Evolutionary conservation across 2,888 invertebrate species (phyloP).

Genomic region (Apomyelois bistriatella): DNA sequence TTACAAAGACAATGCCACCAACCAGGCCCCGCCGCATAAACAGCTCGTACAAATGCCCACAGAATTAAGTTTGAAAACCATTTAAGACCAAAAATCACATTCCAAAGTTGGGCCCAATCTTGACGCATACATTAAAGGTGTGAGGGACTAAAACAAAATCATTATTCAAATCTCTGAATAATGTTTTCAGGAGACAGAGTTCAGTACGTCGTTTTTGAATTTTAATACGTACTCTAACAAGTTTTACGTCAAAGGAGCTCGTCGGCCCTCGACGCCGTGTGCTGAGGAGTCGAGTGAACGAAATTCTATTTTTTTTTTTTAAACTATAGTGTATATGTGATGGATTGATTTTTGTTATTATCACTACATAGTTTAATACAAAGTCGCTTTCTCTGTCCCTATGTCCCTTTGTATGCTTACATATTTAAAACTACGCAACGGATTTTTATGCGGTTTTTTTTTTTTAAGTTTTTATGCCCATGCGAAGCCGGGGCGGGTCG

Average conservation of each 20-base stretch:
- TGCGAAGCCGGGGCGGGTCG: too few relatives aligned
- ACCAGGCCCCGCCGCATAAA: slow-evolving; percentile 39
- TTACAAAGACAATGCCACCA: slow-evolving; percentile 11
- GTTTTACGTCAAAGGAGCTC: slow-evolving; percentile 78
- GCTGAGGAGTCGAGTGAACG: slow-evolving; percentile 41
- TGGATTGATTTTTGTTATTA: not conserved
- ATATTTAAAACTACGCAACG: too few relatives aligned
- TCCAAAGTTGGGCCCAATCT: slow-evolving; percentile 63
- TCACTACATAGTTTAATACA: too few relatives aligned
- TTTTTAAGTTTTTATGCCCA: too few relatives aligned
- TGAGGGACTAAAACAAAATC: slow-evolving; percentile 73
- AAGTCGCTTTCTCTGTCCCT: too few relatives aligned
- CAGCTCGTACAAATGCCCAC: slow-evolving; percentile 48
- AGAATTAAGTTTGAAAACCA: slow-evolving; percentile 70
- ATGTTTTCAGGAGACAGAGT: slow-evolving; percentile 76
- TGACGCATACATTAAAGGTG: slow-evolving; percentile 72
- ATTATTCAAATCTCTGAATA: slow-evolving; percentile 79
- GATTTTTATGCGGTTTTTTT: too few relatives aligned
- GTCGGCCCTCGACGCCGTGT: slow-evolving; percentile 41
- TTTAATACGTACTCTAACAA: slow-evolving; percentile 78
- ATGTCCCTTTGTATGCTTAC: too few relatives aligned
- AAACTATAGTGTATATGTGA: not conserved
- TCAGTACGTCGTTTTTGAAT: slow-evolving; percentile 77
- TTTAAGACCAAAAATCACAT: slow-evolving; percentile 77
- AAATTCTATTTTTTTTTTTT: not conserved